Evolutionary conservation across 2,113 vertebrate genomes (phyloP).

Genomic region (Spheniscus mendiculus): DNA sequence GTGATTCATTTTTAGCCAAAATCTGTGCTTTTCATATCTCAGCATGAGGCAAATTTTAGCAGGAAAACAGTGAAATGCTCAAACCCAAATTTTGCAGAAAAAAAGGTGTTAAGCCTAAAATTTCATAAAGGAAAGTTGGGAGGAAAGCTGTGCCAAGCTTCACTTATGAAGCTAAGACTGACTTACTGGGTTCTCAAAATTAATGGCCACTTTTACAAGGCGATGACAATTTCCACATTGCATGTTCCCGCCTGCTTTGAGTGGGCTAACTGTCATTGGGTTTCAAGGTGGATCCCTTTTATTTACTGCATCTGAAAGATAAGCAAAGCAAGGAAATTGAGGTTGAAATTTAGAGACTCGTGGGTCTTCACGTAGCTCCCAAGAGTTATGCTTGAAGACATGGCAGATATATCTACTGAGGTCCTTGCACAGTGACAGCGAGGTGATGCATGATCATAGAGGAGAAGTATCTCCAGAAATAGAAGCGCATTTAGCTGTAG

Average conservation of each 20-base stretch:
- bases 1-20: background rate
- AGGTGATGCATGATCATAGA: background rate
- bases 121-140: background rate
- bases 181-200: background rate
- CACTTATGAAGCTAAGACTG: background rate
- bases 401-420: fast-evolving
- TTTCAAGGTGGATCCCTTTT: background rate
- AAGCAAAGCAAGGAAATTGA: background rate
- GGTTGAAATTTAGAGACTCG: background rate
- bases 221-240: background rate
- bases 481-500: background rate
- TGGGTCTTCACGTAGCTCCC: background rate
- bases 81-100: background rate
- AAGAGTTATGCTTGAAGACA: background rate
- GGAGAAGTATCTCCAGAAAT: background rate
- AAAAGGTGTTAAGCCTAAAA: constrained; percentile 36
- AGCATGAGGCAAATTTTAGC: background rate
- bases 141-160: constrained; percentile 5
- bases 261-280: background rate
- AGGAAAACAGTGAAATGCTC: background rate
- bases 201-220: background rate
- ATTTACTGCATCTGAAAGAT: background rate
- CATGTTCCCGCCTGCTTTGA: background rate
- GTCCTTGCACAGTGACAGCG: background rate
- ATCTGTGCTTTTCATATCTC: background rate